A percentile compares a stretch with the other conserved stretches of the same genome.
Evolutionary conservation across 1,140 invertebrate genomes (phyloP).

Genomic region (Stratiolaelaps scimitus): DNA sequence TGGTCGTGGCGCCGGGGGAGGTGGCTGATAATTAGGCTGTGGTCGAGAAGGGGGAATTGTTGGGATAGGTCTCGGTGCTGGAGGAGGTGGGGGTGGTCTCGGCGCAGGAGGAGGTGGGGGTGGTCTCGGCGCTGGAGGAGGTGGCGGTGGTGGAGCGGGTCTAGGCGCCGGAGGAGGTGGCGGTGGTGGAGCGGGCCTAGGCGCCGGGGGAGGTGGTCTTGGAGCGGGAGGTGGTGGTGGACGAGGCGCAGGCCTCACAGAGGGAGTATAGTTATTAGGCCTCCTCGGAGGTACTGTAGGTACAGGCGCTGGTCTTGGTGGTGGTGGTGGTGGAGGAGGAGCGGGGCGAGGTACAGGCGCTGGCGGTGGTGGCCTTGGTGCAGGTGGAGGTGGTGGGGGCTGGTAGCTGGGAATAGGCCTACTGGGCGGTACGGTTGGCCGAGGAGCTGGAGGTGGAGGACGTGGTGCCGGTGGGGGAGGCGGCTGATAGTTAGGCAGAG

Average conservation of each 20-base stretch:
- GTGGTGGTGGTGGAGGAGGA: not conserved
- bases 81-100: no score
- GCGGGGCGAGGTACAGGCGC: not conserved
- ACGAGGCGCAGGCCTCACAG: not conserved
- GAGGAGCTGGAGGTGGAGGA: no score
- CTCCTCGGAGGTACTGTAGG: not conserved
- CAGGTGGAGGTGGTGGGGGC: not conserved
- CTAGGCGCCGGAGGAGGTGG: not conserved
- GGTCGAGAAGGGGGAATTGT: slow-evolving; percentile 9
- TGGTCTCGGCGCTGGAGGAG: no score
- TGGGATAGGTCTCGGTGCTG: not conserved
- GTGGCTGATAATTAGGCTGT: not conserved
- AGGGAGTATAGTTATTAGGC: slow-evolving; percentile 22
- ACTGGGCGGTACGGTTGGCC: not conserved
- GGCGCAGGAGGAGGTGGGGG: no score
- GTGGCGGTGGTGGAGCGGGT: not conserved
- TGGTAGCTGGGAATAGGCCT: not conserved
- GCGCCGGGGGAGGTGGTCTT: not conserved
- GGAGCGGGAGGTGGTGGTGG: not conserved
- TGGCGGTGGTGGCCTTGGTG: not conserved
- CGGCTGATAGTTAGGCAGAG: not conserved
- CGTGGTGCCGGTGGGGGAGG: not conserved
- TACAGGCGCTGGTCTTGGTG: not conserved
- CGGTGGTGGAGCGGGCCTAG: not conserved
- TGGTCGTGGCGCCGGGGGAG: not conserved